Conservation (phyloP, 1,140 invertebrate genomes). For the Apocrypta bakeri region DNA sequence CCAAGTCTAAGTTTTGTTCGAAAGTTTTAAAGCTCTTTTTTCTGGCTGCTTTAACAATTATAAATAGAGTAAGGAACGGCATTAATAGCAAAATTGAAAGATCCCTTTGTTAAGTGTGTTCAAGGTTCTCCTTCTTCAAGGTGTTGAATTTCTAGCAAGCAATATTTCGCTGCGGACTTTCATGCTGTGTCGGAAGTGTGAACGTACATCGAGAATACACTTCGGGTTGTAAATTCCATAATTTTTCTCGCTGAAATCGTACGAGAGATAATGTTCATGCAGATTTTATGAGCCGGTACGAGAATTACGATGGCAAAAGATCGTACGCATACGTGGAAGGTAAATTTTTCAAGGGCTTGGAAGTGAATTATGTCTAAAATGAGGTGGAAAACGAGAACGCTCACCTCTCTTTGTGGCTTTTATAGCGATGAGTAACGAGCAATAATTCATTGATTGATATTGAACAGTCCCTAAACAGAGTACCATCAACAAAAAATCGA, state of each 20-base stretch:
- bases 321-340: not conserved
- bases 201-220: not conserved
- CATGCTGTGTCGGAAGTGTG: not conserved
- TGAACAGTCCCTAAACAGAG: not conserved
- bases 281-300: constrained; percentile 2
- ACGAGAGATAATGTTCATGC: not conserved
- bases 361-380: not conserved
- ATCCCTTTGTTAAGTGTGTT: too few relatives aligned
- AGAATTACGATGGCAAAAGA: constrained; percentile 1
- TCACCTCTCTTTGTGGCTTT: not conserved
- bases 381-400: not conserved
- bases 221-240: not conserved
- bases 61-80: too few relatives aligned
- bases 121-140: too few relatives aligned
- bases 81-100: too few relatives aligned
- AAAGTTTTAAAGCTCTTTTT: too few relatives aligned
- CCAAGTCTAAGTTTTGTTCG: too few relatives aligned
- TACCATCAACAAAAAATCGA: not conserved
- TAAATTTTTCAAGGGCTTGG: not conserved
- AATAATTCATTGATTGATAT: not conserved
- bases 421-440: not conserved
- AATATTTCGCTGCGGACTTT: not conserved
- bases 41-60: too few relatives aligned
- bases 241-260: not conserved
- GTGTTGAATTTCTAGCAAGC: not conserved